phyloP scores from a whole-genome alignment of 1,140 invertebrate genomes.

The Drosophila hydei region DNA sequence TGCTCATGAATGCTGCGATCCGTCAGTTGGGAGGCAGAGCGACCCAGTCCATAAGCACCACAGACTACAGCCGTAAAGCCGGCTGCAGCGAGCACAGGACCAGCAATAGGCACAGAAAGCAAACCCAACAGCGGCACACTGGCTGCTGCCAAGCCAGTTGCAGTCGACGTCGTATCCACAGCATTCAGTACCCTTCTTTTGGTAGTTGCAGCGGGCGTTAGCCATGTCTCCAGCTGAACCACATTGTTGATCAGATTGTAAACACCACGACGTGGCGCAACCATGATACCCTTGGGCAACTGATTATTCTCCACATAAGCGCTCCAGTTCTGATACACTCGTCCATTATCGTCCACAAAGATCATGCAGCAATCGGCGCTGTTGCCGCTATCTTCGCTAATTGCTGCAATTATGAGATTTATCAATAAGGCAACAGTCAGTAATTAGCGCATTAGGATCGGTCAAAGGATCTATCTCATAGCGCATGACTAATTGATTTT shows the following conservation, averaged over 20 bases:
- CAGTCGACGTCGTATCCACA: conserved; percentile 47
- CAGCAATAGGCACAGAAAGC: conserved; percentile 49
- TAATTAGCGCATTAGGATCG: too few species aligned
- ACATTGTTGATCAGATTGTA: conserved; percentile 36
- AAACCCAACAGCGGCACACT: conserved; percentile 45
- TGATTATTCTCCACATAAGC: conserved; percentile 63
- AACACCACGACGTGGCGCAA: conserved; percentile 59
- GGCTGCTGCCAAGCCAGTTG: conserved; percentile 54
- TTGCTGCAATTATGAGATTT: conserved; percentile 13
- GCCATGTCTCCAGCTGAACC: conserved; percentile 46
- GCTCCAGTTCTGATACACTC: conserved; percentile 75
- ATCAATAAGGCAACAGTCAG: background rate
- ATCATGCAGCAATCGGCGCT: conserved; percentile 71
- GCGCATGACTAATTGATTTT: background rate
- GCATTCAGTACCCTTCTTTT: conserved; percentile 22
- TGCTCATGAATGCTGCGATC: conserved; percentile 76
- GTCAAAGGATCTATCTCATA: too few species aligned
- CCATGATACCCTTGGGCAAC: conserved; percentile 64
- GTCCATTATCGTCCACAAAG: conserved; percentile 73
- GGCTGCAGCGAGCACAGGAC: conserved; percentile 54
- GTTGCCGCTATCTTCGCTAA: conserved; percentile 28
- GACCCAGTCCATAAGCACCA: conserved; percentile 57
- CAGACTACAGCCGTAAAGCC: conserved; percentile 49
- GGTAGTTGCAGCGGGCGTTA: conserved; percentile 47
- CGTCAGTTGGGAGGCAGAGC: conserved; percentile 46